Percentiles rank a stretch among this genome's conserved stretches.
phyloP scores from a whole-genome alignment of 1,140 invertebrate genomes.

The Drosophila asahinai region DNA sequence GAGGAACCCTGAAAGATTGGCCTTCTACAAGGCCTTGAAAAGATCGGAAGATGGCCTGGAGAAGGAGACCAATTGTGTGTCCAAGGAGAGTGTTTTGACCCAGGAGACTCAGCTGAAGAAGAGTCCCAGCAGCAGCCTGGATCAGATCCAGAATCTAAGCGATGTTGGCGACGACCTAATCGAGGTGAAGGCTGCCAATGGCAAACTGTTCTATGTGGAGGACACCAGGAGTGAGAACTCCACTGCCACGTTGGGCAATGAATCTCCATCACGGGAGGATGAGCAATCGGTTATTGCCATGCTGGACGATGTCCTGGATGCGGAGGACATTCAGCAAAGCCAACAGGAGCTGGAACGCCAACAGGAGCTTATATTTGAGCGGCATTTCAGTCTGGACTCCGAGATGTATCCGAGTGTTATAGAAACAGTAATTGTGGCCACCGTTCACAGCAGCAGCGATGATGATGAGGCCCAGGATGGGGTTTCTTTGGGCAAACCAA shows the following conservation, averaged over 20 bases:
- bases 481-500: slow-evolving; percentile 7
- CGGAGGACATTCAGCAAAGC: slow-evolving; percentile 56
- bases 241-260: slow-evolving; percentile 19
- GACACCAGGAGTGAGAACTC: slow-evolving; percentile 70
- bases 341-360: slow-evolving; percentile 39
- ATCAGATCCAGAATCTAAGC: slow-evolving; percentile 74
- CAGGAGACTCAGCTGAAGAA: slow-evolving; percentile 49
- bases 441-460: slow-evolving; percentile 77
- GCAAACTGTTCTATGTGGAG: slow-evolving; percentile 77
- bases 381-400: slow-evolving; percentile 75
- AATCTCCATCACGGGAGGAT: slow-evolving; percentile 46
- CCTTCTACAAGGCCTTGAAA: slow-evolving; percentile 51
- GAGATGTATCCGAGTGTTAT: slow-evolving; percentile 78
- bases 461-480: slow-evolving; percentile 42
- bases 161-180: slow-evolving; percentile 71
- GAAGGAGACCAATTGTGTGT: slow-evolving; percentile 21
- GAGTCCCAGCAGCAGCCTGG: slow-evolving; percentile 53
- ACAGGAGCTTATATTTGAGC: slow-evolving; percentile 56
- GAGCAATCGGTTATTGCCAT: slow-evolving; percentile 78
- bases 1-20: slow-evolving; percentile 64
- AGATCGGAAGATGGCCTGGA: slow-evolving; percentile 6
- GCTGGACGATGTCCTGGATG: slow-evolving; percentile 79
- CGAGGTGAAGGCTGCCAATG: slow-evolving; percentile 72
- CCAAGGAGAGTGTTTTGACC: slow-evolving; percentile 57
- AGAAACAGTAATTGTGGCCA: slow-evolving; percentile 78